These are phyloP conservation scores for Oncorhynchus tshawytscha DNA, from an alignment of 2,113 vertebrate species.

Conservation along the genomic window DNA sequence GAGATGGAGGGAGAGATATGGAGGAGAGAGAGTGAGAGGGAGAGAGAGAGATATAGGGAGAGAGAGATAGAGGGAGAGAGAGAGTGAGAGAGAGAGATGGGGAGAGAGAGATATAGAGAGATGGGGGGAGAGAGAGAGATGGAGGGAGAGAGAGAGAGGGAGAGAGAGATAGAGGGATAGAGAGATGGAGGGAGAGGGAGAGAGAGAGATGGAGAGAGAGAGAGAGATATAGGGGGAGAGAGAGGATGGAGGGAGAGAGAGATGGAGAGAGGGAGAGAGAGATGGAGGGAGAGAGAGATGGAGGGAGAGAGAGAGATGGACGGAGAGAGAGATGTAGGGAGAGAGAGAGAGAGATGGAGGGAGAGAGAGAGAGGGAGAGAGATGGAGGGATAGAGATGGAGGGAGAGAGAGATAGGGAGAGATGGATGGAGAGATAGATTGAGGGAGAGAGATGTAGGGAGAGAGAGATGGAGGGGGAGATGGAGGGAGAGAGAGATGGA, in stretches of 20 bases:
- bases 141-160: neutral
- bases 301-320: neutral
- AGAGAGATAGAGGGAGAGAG: neutral
- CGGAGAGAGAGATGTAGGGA: rapidly evolving
- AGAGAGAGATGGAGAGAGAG: no score
- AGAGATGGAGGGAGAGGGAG: neutral
- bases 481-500: no score
- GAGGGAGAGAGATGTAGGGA: no score
- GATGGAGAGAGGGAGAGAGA: neutral
- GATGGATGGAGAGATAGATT: neutral
- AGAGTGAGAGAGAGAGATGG: neutral
- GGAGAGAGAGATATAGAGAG: no score
- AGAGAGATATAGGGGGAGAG: no score
- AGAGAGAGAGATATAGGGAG: no score
- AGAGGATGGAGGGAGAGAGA: no score
- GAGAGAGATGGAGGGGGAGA: no score
- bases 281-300: neutral
- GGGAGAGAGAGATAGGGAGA: no score
- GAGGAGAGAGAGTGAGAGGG: neutral
- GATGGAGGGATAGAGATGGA: neutral
- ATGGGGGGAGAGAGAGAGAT: no score
- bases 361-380: neutral
- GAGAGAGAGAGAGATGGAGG: neutral
- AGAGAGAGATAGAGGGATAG: neutral
- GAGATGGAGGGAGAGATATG: constrained; percentile 18